These are phyloP conservation scores for Heliconius eleuchia DNA, from an alignment of 1,140 invertebrate species.

Conservation along the genomic window DNA sequence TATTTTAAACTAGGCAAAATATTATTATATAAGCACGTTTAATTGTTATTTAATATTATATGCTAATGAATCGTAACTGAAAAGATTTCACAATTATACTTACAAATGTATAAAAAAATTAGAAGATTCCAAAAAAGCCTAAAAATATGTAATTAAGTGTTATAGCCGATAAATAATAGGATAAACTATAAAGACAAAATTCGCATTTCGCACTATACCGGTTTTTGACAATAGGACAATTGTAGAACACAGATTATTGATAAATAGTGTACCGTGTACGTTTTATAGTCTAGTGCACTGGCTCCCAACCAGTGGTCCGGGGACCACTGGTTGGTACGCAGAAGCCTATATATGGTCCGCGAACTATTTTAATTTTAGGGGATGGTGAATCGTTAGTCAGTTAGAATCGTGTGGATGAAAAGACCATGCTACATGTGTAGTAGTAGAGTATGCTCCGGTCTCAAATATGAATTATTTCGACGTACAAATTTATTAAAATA, in stretches of 20 bases:
- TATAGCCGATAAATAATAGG: not conserved
- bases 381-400: too few species aligned
- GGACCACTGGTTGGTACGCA: too few species aligned
- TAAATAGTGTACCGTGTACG: not conserved
- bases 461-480: too few species aligned
- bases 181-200: not conserved
- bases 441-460: too few species aligned
- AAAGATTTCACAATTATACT: not conserved
- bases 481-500: too few species aligned
- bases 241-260: not conserved
- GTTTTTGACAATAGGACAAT: not conserved
- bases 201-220: slow-evolving; percentile 8
- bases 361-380: too few species aligned
- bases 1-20: slow-evolving; percentile 11
- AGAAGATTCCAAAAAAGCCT: not conserved
- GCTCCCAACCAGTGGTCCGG: too few species aligned
- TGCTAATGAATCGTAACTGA: not conserved
- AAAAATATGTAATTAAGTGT: not conserved
- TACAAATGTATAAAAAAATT: not conserved
- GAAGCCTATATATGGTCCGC: too few species aligned
- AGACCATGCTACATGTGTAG: too few species aligned
- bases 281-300: too few species aligned
- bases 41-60: slow-evolving; percentile 7
- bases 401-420: too few species aligned
- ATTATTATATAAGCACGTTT: slow-evolving; percentile 31